Evolutionary conservation across 2,113 vertebrate genomes (phyloP).

Genomic region (Sterna hirundo): DNA sequence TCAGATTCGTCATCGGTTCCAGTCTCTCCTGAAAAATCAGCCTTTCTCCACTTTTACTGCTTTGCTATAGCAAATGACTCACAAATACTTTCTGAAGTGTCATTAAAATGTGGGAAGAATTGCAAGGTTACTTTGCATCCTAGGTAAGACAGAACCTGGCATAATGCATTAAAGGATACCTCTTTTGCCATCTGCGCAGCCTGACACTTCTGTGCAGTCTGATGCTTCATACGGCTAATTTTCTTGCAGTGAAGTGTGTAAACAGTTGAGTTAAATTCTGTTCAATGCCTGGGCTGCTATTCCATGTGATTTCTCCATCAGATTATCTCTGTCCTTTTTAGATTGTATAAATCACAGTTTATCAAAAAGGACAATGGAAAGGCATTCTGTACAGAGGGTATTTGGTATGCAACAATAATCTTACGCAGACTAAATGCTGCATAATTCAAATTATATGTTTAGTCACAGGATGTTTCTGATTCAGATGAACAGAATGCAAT

Average conservation of each 20-base stretch:
- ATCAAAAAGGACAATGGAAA: constrained; percentile 21
- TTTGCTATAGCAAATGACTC: not conserved
- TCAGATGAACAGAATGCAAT: not conserved
- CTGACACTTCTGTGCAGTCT: not conserved
- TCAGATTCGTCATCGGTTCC: not conserved
- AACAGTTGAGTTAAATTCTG: constrained; percentile 17
- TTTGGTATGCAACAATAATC: constrained; percentile 18
- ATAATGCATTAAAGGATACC: not conserved
- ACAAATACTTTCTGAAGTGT: not conserved
- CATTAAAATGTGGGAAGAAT: not conserved
- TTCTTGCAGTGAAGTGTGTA: constrained; percentile 1
- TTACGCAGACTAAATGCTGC: not conserved
- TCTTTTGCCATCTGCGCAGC: not conserved
- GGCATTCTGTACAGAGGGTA: not conserved
- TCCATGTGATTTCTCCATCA: not conserved
- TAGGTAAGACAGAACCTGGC: not conserved
- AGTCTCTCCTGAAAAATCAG: not conserved
- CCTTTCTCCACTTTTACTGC: not conserved
- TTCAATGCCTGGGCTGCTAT: not conserved
- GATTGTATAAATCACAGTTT: not conserved
- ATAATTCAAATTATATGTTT: constrained; percentile 43
- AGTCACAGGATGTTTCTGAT: constrained; percentile 8
- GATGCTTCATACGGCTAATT: not conserved
- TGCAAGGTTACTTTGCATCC: not conserved
- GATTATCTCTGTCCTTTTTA: not conserved